Evolutionary conservation across 2,888 invertebrate species (phyloP), one percentile per base, ranked within the genome.

Genomic region (Ariolimax columbianus): DNA sequence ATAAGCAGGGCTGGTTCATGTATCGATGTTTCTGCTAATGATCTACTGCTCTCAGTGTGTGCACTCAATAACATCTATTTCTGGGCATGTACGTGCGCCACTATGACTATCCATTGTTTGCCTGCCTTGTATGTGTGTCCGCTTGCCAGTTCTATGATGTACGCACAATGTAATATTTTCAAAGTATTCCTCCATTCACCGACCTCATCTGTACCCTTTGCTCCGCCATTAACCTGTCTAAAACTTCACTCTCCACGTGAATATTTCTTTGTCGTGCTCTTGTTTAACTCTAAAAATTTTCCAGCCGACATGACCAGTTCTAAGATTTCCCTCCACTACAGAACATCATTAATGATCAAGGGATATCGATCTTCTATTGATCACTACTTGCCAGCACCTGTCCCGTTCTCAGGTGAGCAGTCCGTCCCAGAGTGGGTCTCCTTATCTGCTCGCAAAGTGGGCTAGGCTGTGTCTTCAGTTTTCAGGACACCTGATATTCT

Each of bases 291-390:
- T 47, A 47, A 47, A 47, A 47, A 47, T 47, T 36, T 38, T 68
- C 23, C 59, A 1, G 11, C 23, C 59, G 30, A 59, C 51, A 17
- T 30, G 51, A 4, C 51, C 51, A 30, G 33, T 30, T 19, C 47
- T 23, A 75, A 33, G 51, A 75, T 51, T 75, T 75, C 47, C 75
- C 51, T 51, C 51, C 9, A 19, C 59, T 11, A 47, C 77, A 26
- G 11, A 40, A 23, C 77, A 70, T 81, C 72, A 51, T 51, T 81
- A 81, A 63, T 51, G 81, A 81, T 81, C 81, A 70, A 55, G 72
- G 36, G 51, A 17, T 51, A 81, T 81, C 26, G 81, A 81, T 81
- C 55, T 33, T 30, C 1, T 47, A 81, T 81, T n/a, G 77, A 78
- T 26, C 63, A 17, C 63, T 40, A 36, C 77, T 63, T 63, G 17